Percentiles rank a stretch among this genome's conserved stretches.
Evolutionary conservation across 2,888 invertebrate species (phyloP).

Genomic region (Ormyrus thymus): DNA sequence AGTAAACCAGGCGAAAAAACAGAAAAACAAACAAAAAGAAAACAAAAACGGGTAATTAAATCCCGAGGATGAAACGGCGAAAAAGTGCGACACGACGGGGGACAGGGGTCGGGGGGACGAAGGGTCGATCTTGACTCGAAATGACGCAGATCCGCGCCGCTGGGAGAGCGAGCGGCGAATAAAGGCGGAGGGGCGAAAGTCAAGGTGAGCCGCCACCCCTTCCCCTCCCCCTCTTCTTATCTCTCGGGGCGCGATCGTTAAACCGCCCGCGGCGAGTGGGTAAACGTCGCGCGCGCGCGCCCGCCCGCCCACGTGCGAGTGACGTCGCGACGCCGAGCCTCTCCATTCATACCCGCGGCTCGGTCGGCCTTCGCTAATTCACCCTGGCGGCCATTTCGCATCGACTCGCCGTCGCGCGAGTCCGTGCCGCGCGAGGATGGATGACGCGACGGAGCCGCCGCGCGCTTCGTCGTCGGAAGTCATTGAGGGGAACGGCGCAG

Average conservation of each 20-base stretch:
- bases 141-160: constrained; percentile 31
- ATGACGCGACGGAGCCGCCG: no score
- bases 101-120: no score
- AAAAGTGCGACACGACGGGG: no score
- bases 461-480: no score
- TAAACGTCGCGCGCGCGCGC: not conserved
- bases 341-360: constrained; percentile 35
- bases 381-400: not conserved
- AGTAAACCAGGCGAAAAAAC: no score
- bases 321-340: constrained; percentile 18
- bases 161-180: not conserved
- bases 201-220: constrained; percentile 17
- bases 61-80: no score
- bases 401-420: no score
- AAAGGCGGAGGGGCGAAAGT: constrained; percentile 22
- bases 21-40: no score
- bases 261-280: not conserved
- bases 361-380: constrained; percentile 1
- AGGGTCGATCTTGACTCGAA: not conserved
- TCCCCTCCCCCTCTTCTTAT: not conserved
- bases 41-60: no score
- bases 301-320: not conserved
- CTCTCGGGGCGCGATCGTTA: constrained; percentile 18
- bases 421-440: no score
- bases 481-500: no score